phyloP scores from a whole-genome alignment of 1,140 invertebrate species.

The Drosophila equinoxialis region DNA sequence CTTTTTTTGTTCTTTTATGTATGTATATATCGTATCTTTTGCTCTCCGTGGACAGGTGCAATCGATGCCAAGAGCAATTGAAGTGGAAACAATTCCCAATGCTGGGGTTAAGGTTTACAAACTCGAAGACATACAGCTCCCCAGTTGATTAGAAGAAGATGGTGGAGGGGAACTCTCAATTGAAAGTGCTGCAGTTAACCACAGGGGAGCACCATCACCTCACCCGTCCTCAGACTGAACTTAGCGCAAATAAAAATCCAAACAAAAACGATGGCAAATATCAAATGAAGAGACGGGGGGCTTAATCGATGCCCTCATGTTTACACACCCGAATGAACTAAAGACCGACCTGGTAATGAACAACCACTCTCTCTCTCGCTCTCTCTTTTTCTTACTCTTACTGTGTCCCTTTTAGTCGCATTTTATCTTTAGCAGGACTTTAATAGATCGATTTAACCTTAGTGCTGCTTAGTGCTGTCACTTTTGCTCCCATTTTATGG shows the following conservation, averaged over 20 bases:
- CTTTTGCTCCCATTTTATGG: conserved; percentile 62
- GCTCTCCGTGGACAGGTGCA: conserved; percentile 42
- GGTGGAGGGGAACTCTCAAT: conserved; percentile 59
- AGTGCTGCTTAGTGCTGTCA: not conserved
- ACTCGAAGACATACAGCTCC: conserved; percentile 25
- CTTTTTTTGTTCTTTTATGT: not conserved
- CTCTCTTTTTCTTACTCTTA: not conserved
- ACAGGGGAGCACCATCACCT: not conserved
- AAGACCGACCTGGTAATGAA: conserved; percentile 7
- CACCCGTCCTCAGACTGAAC: conserved; percentile 23
- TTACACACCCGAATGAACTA: conserved; percentile 53
- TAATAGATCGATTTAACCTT: conserved; percentile 56
- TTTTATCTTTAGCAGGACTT: conserved; percentile 27
- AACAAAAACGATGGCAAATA: conserved; percentile 39
- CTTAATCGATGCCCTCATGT: conserved; percentile 63
- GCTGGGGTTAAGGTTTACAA: conserved; percentile 15
- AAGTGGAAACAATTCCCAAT: conserved; percentile 53
- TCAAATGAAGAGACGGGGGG: conserved; percentile 28
- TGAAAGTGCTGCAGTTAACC: conserved; percentile 62
- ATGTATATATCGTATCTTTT: conserved; percentile 61
- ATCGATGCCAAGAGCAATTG: conserved; percentile 68
- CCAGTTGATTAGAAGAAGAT: conserved; percentile 30
- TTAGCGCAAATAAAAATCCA: conserved; percentile 41
- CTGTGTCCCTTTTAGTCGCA: not conserved
- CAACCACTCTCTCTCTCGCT: not conserved